These are phyloP conservation scores for Cerastis leucographa DNA, from an alignment of 2,888 invertebrate species.

Conservation along the genomic window DNA sequence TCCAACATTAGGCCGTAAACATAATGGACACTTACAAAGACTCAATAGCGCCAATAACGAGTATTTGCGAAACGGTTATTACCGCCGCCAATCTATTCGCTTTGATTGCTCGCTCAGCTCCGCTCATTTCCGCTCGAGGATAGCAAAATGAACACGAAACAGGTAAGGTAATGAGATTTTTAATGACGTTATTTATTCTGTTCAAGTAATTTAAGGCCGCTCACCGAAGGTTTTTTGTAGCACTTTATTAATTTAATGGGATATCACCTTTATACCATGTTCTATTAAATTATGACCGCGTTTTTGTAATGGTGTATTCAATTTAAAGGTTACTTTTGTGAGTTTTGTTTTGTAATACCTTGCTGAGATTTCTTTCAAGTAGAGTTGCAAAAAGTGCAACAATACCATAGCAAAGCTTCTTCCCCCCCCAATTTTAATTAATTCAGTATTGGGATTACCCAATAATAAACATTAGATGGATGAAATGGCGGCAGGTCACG, in stretches of 20 bases:
- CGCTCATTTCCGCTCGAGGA: slow-evolving; percentile 77
- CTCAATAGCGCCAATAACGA: slow-evolving; percentile 35
- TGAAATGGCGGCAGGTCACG: too few relatives aligned
- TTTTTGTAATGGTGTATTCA: slow-evolving; percentile 27
- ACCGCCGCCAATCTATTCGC: slow-evolving; percentile 36
- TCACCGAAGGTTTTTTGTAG: slow-evolving; percentile 37
- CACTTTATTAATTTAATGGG: slow-evolving; percentile 52
- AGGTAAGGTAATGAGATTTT: slow-evolving; percentile 65
- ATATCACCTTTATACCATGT: slow-evolving; percentile 33
- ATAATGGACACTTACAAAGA: slow-evolving; percentile 12
- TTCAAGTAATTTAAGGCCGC: slow-evolving; percentile 43
- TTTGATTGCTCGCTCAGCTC: slow-evolving; percentile 72
- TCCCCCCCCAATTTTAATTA: not conserved
- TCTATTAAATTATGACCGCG: slow-evolving; percentile 23
- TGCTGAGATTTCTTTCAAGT: not conserved
- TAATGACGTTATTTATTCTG: slow-evolving; percentile 62
- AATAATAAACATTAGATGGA: not conserved
- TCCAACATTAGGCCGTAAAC: slow-evolving; percentile 11
- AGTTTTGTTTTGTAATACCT: slow-evolving; percentile 12
- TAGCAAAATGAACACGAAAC: slow-evolving; percentile 69
- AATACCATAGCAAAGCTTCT: not conserved
- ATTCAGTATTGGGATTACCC: not conserved
- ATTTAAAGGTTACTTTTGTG: slow-evolving; percentile 28
- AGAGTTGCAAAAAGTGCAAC: not conserved
- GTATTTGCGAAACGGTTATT: slow-evolving; percentile 54